Percentiles rank a stretch among this genome's conserved stretches.
These are phyloP conservation scores for Myoxocephalus aenaeus DNA, from an alignment of 2,797 vertebrate genomes.

Conservation along the genomic window DNA sequence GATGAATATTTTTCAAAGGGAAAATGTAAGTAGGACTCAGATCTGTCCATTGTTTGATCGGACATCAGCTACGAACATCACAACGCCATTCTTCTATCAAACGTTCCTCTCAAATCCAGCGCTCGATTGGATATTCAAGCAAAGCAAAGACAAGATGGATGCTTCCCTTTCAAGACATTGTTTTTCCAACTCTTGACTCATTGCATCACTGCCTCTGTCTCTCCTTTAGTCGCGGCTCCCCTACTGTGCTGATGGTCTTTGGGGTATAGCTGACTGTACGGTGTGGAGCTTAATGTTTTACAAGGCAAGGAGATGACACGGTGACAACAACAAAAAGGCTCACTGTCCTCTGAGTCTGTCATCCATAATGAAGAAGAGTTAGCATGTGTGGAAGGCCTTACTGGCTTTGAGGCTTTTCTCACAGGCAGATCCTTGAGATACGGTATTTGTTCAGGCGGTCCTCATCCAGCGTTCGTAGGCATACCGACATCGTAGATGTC, in stretches of 20 bases:
- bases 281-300: constrained; percentile 35
- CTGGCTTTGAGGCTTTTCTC: constrained; percentile 12
- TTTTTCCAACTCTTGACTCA: constrained; percentile 25
- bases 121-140: constrained; percentile 5
- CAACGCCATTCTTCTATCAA: constrained; percentile 27
- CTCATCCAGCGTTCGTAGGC: too few relatives aligned
- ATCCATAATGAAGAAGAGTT: constrained; percentile 53
- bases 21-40: not conserved
- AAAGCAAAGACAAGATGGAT: constrained; percentile 38
- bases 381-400: constrained; percentile 39
- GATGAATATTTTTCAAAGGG: not conserved
- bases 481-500: too few relatives aligned
- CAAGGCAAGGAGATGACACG: constrained; percentile 37
- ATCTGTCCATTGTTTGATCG: constrained; percentile 11
- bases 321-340: constrained; percentile 60
- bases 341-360: constrained; percentile 52
- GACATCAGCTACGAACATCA: constrained; percentile 11
- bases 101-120: not conserved
- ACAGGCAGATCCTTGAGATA: constrained; percentile 4
- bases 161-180: constrained; percentile 16
- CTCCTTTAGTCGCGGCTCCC: constrained; percentile 10
- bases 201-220: constrained; percentile 23
- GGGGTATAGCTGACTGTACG: constrained; percentile 29
- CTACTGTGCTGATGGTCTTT: constrained; percentile 39
- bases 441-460: not conserved